Conservation (phyloP, 1,140 invertebrate genomes). For the Monomorium pharaonis region DNA sequence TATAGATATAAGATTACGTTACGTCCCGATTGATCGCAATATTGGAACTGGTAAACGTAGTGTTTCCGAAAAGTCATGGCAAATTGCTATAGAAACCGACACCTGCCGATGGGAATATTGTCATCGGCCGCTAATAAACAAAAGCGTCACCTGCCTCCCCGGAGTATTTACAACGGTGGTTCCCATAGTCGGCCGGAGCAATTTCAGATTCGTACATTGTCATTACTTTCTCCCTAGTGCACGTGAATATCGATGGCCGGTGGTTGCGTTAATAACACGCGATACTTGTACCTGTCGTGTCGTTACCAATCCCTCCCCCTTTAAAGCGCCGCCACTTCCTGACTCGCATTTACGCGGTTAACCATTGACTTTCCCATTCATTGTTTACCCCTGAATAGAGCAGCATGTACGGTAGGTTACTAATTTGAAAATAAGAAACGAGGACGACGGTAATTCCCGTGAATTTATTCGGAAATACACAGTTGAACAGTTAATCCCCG, state of each 20-base stretch:
- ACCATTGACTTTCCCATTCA: constrained; percentile 35
- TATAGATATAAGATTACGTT: neutral
- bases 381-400: neutral
- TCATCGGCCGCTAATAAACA: constrained; percentile 50
- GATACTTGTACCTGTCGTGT: constrained; percentile 27
- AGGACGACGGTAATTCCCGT: neutral
- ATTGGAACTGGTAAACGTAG: neutral
- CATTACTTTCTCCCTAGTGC: neutral
- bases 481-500: constrained; percentile 7
- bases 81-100: constrained; percentile 72
- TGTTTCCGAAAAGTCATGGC: constrained; percentile 56
- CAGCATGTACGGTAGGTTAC: neutral
- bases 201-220: constrained; percentile 29
- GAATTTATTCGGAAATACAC: constrained; percentile 13
- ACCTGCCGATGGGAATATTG: constrained; percentile 74
- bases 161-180: constrained; percentile 51
- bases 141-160: constrained; percentile 75
- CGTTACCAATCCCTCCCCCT: neutral
- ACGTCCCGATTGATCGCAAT: neutral
- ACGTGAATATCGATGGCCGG: constrained; percentile 61
- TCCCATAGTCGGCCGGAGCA: constrained; percentile 67
- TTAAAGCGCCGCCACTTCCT: constrained; percentile 35
- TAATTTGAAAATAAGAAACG: neutral
- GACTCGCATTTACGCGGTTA: constrained; percentile 19
- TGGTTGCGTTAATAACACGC: constrained; percentile 31